A percentile compares a stretch with the other conserved stretches of the same genome.
These are phyloP conservation scores for Schizaphis graminum DNA, from an alignment of 2,888 invertebrate species.

Conservation along the genomic window DNA sequence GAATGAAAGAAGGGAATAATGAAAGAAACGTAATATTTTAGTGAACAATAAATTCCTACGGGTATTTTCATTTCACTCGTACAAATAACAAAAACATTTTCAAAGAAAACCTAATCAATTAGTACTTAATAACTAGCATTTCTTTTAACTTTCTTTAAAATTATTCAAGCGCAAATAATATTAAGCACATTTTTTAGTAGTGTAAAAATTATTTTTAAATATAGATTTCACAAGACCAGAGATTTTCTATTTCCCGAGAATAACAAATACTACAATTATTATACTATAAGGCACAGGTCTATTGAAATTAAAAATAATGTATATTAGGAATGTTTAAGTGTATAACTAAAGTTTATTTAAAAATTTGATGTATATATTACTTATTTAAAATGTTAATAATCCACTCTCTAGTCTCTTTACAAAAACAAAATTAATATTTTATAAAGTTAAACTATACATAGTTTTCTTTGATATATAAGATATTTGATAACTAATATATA, in stretches of 20 bases:
- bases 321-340: not conserved
- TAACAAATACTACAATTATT: not conserved
- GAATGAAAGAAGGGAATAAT: not conserved
- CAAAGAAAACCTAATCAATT: not conserved
- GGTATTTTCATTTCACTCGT: not conserved
- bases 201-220: not conserved
- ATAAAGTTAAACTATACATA: too few relatives aligned
- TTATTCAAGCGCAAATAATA: not conserved
- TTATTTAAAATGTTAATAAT: not conserved
- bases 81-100: not conserved
- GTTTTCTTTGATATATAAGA: too few relatives aligned
- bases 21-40: constrained; percentile 32
- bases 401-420: too few relatives aligned
- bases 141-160: not conserved
- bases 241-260: not conserved
- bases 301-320: not conserved
- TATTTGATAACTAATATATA: too few relatives aligned
- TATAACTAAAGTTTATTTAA: not conserved
- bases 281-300: not conserved
- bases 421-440: too few relatives aligned
- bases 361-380: not conserved
- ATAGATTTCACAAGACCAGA: not conserved
- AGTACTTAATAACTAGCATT: not conserved
- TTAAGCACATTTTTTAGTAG: not conserved
- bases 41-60: not conserved